Percentiles rank a stretch among this genome's conserved stretches.
phyloP scores from a whole-genome alignment of 2,113 vertebrate genomes.

The Ahaetulla prasina region DNA sequence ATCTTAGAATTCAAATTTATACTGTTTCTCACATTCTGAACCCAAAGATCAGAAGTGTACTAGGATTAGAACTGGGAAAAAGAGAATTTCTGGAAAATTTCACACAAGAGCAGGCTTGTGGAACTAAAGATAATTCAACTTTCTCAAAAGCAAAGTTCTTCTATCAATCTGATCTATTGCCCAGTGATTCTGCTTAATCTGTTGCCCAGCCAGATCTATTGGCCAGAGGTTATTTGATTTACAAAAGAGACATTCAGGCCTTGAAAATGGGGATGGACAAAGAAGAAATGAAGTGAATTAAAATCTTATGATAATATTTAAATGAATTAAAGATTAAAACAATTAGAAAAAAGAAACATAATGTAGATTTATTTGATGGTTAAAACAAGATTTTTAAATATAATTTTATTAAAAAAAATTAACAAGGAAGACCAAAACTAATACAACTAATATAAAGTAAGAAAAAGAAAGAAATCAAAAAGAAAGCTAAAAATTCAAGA shows the following conservation, averaged over 20 bases:
- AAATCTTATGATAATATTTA: not conserved
- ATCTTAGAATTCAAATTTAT: not conserved
- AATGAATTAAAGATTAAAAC: not conserved
- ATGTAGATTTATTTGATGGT: not conserved
- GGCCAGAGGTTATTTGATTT: not conserved
- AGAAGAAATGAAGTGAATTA: not conserved
- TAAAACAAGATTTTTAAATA: not conserved
- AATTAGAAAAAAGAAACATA: not conserved
- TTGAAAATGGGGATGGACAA: not conserved
- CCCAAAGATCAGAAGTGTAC: not conserved
- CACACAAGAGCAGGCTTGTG: constrained; percentile 15
- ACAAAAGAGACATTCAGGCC: not conserved
- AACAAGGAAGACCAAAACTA: not conserved
- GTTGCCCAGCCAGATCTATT: too few species aligned
- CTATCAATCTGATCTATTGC: constrained; percentile 22
- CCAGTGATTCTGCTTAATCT: constrained; percentile 33
- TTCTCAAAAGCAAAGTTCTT: constrained; percentile 31
- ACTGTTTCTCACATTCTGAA: not conserved
- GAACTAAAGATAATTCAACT: constrained; percentile 27
- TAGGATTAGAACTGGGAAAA: too few species aligned
- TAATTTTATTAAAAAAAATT: not conserved
- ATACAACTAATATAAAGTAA: not conserved
- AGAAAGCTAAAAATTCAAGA: not conserved
- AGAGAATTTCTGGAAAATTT: not conserved
- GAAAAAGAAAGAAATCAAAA: not conserved